Evolutionary conservation across 2,888 invertebrate genomes (phyloP).

Genomic region (Eretmocerus hayati): DNA sequence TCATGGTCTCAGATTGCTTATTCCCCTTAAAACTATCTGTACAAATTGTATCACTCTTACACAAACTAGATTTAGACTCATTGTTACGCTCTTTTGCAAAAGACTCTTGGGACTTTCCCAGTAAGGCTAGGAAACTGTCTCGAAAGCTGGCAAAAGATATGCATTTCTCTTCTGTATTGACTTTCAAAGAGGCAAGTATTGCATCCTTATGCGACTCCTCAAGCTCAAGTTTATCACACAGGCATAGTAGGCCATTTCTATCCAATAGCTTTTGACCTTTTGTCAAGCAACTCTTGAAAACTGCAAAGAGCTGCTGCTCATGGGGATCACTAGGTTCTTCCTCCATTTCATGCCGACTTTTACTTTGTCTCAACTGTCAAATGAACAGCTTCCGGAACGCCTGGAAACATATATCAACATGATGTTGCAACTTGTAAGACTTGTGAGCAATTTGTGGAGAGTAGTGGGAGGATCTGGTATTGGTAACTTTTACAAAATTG

Average conservation of each 20-base stretch:
- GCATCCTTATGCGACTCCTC: conserved; percentile 64
- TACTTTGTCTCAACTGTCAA: conserved; percentile 9
- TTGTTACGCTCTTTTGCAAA: conserved; percentile 17
- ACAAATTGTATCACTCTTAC: conserved; percentile 11
- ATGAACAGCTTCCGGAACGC: conserved; percentile 9
- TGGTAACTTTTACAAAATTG: too few relatives aligned
- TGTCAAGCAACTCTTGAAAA: conserved; percentile 72
- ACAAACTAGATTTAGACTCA: conserved; percentile 10
- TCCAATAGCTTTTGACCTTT: conserved; percentile 64
- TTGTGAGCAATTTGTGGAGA: too few relatives aligned
- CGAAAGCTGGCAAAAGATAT: conserved; percentile 71
- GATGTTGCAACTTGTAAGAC: too few relatives aligned
- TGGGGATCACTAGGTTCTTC: conserved; percentile 57
- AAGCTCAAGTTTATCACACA: conserved; percentile 72
- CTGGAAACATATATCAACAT: conserved; percentile 3
- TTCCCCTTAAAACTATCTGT: conserved; percentile 9
- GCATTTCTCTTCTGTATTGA: conserved; percentile 45
- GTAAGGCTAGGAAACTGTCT: conserved; percentile 64
- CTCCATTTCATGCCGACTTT: conserved; percentile 39
- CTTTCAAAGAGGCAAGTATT: conserved; percentile 54
- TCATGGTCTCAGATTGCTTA: conserved; percentile 9
- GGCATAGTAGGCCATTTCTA: conserved; percentile 57
- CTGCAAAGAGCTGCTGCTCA: conserved; percentile 72
- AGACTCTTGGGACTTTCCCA: conserved; percentile 51
- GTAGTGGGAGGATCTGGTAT: too few relatives aligned